Evolutionary conservation across 1,140 invertebrate genomes (phyloP).

Genomic region (Zaprionus kolodkinae): DNA sequence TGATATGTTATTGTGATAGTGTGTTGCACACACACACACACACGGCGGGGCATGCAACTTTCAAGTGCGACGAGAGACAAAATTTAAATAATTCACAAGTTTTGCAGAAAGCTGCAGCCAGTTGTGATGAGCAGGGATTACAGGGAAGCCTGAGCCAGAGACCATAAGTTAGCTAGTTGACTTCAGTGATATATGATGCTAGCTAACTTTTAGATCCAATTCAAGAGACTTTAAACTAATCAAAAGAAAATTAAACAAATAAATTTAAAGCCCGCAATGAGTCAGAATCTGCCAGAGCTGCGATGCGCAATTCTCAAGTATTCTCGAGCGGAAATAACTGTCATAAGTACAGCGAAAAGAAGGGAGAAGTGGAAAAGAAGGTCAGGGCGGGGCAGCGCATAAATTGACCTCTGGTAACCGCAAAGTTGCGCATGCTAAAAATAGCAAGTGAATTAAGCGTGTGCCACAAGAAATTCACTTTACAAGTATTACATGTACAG

Average conservation of each 20-base stretch:
- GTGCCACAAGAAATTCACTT: slow-evolving; percentile 37
- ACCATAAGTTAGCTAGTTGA: slow-evolving; percentile 2
- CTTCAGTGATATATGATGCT: neutral
- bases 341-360: slow-evolving; percentile 42
- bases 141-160: neutral
- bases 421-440: slow-evolving; percentile 68
- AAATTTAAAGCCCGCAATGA: neutral
- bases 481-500: slow-evolving; percentile 34
- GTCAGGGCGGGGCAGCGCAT: slow-evolving; percentile 9
- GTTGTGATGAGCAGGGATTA: slow-evolving; percentile 55
- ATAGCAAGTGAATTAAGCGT: slow-evolving; percentile 59
- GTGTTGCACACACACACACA: slow-evolving; percentile 36
- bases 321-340: slow-evolving; percentile 64
- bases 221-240: neutral
- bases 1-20: slow-evolving; percentile 81
- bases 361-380: neutral
- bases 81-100: slow-evolving; percentile 71
- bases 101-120: no score
- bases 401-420: slow-evolving; percentile 75
- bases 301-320: slow-evolving; percentile 13
- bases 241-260: neutral
- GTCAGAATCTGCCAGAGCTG: neutral
- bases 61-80: slow-evolving; percentile 65
- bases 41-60: slow-evolving; percentile 60
- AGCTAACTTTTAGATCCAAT: neutral